phyloP scores from a whole-genome alignment of 2,888 invertebrate genomes.

The Drosophila mercatorum region DNA sequence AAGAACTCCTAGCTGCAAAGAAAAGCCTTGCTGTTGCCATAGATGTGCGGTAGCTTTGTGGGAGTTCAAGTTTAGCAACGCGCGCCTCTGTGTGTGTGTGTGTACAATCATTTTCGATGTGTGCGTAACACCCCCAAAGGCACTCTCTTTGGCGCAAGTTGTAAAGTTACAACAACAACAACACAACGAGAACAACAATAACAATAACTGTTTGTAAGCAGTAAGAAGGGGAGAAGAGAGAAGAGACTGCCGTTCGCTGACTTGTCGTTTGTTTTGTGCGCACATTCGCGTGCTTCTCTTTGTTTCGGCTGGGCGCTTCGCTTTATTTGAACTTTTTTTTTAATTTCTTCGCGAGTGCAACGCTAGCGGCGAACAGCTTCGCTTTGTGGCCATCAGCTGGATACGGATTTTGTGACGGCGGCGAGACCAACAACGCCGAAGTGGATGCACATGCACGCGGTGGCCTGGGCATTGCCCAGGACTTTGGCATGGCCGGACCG shows the following conservation, averaged over 20 bases:
- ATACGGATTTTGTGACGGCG: slow-evolving; percentile 81
- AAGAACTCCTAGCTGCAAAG: slow-evolving; percentile 46
- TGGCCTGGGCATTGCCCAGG: slow-evolving; percentile 85
- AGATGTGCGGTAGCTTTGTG: slow-evolving; percentile 71
- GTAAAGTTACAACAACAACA: slow-evolving; percentile 31
- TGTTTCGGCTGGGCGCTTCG: slow-evolving; percentile 57
- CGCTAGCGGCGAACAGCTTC: slow-evolving; percentile 57
- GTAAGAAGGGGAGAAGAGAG: slow-evolving; percentile 3
- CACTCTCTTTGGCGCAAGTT: slow-evolving; percentile 45
- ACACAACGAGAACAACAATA: slow-evolving; percentile 16
- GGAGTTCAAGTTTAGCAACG: slow-evolving; percentile 73
- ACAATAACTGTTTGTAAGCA: slow-evolving; percentile 15
- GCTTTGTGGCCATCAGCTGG: slow-evolving; percentile 81
- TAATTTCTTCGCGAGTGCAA: slow-evolving; percentile 29
- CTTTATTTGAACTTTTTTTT: slow-evolving; percentile 1
- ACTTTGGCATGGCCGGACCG: slow-evolving; percentile 87
- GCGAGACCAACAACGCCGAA: slow-evolving; percentile 82
- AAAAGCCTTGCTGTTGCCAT: slow-evolving; percentile 61
- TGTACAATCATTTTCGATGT: slow-evolving; percentile 40
- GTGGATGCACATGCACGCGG: slow-evolving; percentile 84
- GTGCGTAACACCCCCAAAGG: slow-evolving; percentile 74
- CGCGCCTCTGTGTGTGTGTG: slow-evolving; percentile 32
- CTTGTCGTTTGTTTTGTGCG: slow-evolving; percentile 70
- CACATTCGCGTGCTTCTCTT: slow-evolving; percentile 73
- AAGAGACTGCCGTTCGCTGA: slow-evolving; percentile 24